A percentile compares a stretch with the other conserved stretches of the same genome.
Evolutionary conservation across 2,888 invertebrate genomes (phyloP).

Genomic region (Toxonevra muliebris): DNA sequence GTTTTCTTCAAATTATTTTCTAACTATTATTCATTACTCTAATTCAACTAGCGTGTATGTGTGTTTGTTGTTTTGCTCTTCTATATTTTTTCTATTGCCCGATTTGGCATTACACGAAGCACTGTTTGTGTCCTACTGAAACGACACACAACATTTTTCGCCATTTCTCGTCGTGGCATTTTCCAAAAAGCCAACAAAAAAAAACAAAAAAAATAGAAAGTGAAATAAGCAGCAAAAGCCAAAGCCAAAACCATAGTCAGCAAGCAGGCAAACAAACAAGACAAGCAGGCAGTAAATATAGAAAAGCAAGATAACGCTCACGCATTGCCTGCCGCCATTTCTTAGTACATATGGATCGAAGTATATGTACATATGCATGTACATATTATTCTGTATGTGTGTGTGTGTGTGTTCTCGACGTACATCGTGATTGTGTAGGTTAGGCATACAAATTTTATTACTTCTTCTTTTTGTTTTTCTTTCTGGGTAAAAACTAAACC

Average conservation of each 20-base stretch:
- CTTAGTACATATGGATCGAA: neutral
- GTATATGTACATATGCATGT: constrained; percentile 5
- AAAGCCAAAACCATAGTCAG: constrained; percentile 25
- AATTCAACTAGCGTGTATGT: neutral
- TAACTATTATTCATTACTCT: too few species aligned
- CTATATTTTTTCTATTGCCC: constrained; percentile 43
- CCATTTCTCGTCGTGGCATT: constrained; percentile 26
- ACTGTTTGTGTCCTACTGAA: constrained; percentile 63
- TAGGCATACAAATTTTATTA: constrained; percentile 4
- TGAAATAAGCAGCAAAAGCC: neutral
- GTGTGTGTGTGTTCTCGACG: constrained; percentile 29
- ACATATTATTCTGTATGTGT: constrained; percentile 19
- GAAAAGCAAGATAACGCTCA: neutral
- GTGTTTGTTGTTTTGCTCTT: constrained; percentile 22
- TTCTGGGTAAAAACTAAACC: neutral
- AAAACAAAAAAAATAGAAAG: too few species aligned
- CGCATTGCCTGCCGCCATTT: constrained; percentile 3
- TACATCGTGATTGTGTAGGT: constrained; percentile 25
- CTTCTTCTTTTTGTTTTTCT: neutral
- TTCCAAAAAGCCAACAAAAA: constrained; percentile 13
- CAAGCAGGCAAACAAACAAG: too few species aligned
- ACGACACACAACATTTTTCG: constrained; percentile 38
- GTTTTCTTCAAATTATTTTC: too few species aligned
- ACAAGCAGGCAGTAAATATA: too few species aligned
- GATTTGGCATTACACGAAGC: constrained; percentile 63